Evolutionary conservation across 2,113 vertebrate species (phyloP), one percentile per base, ranked within the genome.

Genomic region (Poicephalus meyeri): DNA sequence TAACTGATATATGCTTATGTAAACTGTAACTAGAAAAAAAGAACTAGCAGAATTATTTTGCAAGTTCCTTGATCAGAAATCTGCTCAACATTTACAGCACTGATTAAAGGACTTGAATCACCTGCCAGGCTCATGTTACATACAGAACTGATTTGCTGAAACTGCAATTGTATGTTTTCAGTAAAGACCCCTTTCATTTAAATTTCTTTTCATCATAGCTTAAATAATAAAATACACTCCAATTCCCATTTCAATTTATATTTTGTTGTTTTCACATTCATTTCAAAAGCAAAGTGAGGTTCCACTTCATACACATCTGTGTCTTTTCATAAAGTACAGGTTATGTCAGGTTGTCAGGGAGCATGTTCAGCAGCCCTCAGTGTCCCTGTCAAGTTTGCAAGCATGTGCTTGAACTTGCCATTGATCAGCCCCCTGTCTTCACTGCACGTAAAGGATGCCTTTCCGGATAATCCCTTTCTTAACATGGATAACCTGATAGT

Each of bases 371-470:
- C 35, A 53, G 21, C 17, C 11, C 3, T 10, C 24, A 58, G 16
- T 9, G 46, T 35, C 56, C 16, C 0, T 13, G 18, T 26, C 56
- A 37, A 3, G 35, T 77, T 53, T 78, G 65, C 23, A 55, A 14
- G 33, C 15, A 0, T 10, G 4, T 19, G 18, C 42, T 12, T 46
- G 3, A 33, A 11, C 11, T 33, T 25, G 3, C 35, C 29, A 6
- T 42, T 2, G 0, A 3, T 56, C 6, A 29, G 15, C 3, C 10
- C 44, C 8, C 33, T 50, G 31, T 50, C 35, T n/a, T 33, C 11
- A 6, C 2, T 53, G 47, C 52, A 3, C 0, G 8, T 24, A 17
- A 49, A 35, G 35, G 64, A 29, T 47, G 49, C 16, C 20, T 39
- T 42, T 76, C 60, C 66, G 69, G 41, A 35, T 42, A 37, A 24